phyloP scores from a whole-genome alignment of 2,113 vertebrate genomes.

The Spilogale gracilis region DNA sequence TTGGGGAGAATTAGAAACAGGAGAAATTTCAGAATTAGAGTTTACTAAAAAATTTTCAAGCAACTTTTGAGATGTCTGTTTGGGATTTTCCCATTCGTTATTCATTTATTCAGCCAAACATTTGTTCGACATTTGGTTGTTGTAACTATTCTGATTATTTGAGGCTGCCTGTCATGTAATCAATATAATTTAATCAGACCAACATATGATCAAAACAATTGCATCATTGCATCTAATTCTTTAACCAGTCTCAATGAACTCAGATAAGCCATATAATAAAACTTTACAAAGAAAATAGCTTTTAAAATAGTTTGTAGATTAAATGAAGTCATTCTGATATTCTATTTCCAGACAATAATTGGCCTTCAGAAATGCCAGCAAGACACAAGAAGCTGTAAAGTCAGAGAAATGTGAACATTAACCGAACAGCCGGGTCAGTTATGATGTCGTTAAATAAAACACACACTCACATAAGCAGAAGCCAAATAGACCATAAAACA shows the following conservation, averaged over 20 bases:
- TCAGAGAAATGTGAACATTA: constrained; percentile 72
- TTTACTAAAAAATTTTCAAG: not conserved
- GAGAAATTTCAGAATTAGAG: not conserved
- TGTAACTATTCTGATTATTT: not conserved
- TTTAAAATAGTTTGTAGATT: constrained; percentile 58
- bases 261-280: constrained; percentile 50
- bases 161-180: not conserved
- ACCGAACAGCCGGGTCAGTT: constrained; percentile 1
- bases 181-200: not conserved
- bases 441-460: constrained; percentile 72
- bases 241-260: not conserved
- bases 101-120: not conserved
- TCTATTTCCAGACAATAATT: constrained; percentile 70
- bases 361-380: constrained; percentile 64
- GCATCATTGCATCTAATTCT: not conserved
- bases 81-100: not conserved
- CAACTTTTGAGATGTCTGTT: not conserved
- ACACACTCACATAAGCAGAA: constrained; percentile 53
- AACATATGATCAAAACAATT: not conserved
- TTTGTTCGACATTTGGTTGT: not conserved
- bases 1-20: not conserved
- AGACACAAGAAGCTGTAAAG: constrained; percentile 50
- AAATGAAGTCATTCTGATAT: constrained; percentile 62
- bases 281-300: constrained; percentile 60
- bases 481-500: constrained; percentile 53